Evolutionary conservation across 1,140 invertebrate genomes (phyloP).

Genomic region (Danaus melanippus): DNA sequence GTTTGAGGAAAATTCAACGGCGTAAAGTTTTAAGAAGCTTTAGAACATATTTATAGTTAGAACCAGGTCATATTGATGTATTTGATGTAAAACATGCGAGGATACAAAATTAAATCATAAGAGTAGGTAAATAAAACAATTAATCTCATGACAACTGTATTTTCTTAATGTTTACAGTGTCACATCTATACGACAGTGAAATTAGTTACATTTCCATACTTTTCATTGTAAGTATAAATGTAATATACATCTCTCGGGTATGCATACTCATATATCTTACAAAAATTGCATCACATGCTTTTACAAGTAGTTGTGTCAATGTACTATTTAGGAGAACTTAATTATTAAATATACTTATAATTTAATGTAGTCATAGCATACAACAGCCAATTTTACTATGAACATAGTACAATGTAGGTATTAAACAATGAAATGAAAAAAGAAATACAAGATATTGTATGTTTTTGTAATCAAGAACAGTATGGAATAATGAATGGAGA

Average conservation of each 20-base stretch:
- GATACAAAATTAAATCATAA: slow-evolving; percentile 1
- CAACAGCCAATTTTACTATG: no score
- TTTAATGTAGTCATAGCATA: not conserved
- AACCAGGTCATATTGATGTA: slow-evolving; percentile 10
- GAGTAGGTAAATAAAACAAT: slow-evolving; percentile 29
- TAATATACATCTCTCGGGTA: slow-evolving; percentile 7
- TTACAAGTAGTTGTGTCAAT: slow-evolving; percentile 1
- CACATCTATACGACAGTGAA: slow-evolving; percentile 29
- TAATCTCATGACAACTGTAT: slow-evolving; percentile 46
- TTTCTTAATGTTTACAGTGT: slow-evolving; percentile 42
- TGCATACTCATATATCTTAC: slow-evolving; percentile 6
- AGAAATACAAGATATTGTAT: no score
- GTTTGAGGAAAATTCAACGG: no score
- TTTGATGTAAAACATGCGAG: not conserved
- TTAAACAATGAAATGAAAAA: not conserved
- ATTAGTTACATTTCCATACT: slow-evolving; percentile 12
- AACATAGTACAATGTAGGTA: not conserved
- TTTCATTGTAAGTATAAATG: slow-evolving; percentile 8
- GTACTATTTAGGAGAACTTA: slow-evolving; percentile 4
- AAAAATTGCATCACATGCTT: slow-evolving; percentile 17
- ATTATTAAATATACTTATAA: slow-evolving; percentile 4
- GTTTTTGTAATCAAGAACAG: no score
- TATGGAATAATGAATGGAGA: no score
- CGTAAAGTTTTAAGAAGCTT: no score
- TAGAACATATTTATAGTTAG: no score